Base-by-base conservation (phyloP, 2,797 vertebrate genomes). In the Amphiprion clarkii region DNA sequence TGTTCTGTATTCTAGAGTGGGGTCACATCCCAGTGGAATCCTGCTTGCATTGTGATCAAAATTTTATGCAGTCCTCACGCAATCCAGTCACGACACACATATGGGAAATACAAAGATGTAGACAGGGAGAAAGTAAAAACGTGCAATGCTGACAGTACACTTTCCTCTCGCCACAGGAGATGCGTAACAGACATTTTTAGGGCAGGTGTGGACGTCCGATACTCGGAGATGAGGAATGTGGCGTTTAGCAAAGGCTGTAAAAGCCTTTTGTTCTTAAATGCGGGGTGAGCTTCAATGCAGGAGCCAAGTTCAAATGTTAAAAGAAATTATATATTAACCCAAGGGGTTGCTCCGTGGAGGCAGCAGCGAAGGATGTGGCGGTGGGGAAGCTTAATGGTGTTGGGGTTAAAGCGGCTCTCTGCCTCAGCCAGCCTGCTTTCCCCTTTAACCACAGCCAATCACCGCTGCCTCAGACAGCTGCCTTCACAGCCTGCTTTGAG, bases 401-500 rank as follows among this genome's bases (percentile, higher is more conserved):
- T 46, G 59, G 79, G 82, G 79, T 74, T 70, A 78, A 64, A 81
- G 60, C 61, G 64, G 63, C 60, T 42, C 11, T 65, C 9, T 61
- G 36, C 67, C 57, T 56, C n/a, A 16, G 51, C 52, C 70, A 10
- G 39, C 51, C 21, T 31, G 42, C 46, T 56, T 54, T 68, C 61
- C 72, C 74, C 78, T 84, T 51, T 40, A 73, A 74, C 71, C 66
- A 59, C 61, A 64, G 57, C 53, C 71, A 23, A 39, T 63, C 59
- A 65, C 65, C 73, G n/a, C 86, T 82, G 86, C 87, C 72, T 73
- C 71, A 84, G 89, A 91, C 89, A 88, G 86, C 85, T 89, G 89
- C 86, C 87, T 87, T 88, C 86, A 88, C 89, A 91, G 90, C 86
- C 87, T 69, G 88, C 81, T 81, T 78, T 19, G 57, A 84, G 63